Evolutionary conservation across 2,113 vertebrate genomes (phyloP).

Genomic region (Rhinoptilus africanus): DNA sequence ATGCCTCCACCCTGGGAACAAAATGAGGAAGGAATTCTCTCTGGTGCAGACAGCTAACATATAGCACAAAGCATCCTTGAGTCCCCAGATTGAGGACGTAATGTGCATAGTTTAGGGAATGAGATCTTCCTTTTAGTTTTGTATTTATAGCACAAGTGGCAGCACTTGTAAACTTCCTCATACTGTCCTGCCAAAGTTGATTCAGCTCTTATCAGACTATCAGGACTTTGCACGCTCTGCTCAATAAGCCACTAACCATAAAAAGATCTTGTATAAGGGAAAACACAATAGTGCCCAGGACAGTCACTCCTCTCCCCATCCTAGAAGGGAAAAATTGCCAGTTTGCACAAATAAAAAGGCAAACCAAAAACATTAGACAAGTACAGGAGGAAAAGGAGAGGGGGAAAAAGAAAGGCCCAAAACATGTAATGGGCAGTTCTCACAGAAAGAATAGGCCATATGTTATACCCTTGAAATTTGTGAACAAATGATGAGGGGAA

Average conservation of each 20-base stretch:
- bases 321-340: neutral
- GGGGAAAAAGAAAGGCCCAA: neutral
- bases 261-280: neutral
- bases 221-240: neutral
- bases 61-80: neutral
- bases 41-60: neutral
- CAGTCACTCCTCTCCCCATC: neutral
- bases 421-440: neutral
- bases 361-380: neutral
- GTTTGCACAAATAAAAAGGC: neutral
- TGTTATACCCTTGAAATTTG: neutral
- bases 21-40: neutral
- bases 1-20: slow-evolving; percentile 37
- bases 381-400: neutral
- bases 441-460: neutral
- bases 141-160: neutral
- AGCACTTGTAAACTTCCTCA: neutral
- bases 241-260: neutral
- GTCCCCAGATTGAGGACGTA: neutral
- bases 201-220: neutral
- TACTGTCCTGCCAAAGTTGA: neutral
- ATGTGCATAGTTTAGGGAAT: neutral
- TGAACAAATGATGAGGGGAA: neutral
- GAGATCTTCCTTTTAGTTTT: neutral
- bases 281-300: neutral